Evolutionary conservation across 2,888 invertebrate species (phyloP), one percentile per base, ranked within the genome.

Genomic region (Drosophila formosana): DNA sequence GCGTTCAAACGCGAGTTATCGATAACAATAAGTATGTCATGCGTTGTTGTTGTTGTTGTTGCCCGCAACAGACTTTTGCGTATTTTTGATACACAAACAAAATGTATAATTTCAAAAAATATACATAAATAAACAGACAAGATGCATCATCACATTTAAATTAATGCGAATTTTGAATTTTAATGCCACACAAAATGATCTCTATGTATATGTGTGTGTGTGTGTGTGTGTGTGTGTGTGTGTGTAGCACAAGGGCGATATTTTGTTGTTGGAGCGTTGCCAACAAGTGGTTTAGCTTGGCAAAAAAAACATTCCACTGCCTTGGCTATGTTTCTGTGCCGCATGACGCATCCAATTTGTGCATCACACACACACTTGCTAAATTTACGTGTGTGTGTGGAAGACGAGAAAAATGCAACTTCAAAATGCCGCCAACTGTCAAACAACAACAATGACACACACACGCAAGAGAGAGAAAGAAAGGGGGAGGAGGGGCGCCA

Each of bases 281-380:
- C 89, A 85, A 85, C 88, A 87, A 87, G 85, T 85, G 89, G 89
- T 89, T 83, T 64, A 66, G 68, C 76, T 75, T 75, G 74, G 78
- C 69, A 30, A 78, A 18, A 18, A 18, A 78, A 67, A 75, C 75
- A 78, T 78, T 75, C 71, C 75, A 77, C 74, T 77, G 70, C 70
- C 70, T 53, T 55, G 51, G 43, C 65, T 73, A 73, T 78, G 75
- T 75, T 73, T 18, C 18, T 78, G 57, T 62, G 61, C 43, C 61
- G n/a, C 43, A 79, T 79, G 77, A 77, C 77, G 75, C 79, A 77
- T 75, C 18, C 45, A 34, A 6, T 74, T 61, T 70, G 23, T 62
- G 45, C 60, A 63, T 37, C 51, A 30, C 25, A 55, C 43, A 13
- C 45, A 37, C 28, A 37, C 6, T 32, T n/a, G 49, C 23, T 41